phyloP scores from a whole-genome alignment of 2,797 vertebrate species.

The Protonibea diacanthus region DNA sequence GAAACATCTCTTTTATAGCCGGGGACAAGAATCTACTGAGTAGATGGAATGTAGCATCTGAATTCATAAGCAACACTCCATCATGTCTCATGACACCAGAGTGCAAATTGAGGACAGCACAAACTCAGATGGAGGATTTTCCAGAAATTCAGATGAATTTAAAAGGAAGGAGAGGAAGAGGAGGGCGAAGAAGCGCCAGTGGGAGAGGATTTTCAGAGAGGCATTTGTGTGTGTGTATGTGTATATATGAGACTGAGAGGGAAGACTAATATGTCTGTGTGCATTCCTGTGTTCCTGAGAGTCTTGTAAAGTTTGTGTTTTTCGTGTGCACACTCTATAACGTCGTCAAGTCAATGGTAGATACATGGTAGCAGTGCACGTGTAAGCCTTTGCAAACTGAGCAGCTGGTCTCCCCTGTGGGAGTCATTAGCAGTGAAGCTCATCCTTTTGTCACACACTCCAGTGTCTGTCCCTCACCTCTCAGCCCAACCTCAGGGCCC shows the following conservation, averaged over 20 bases:
- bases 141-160: constrained; percentile 26
- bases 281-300: constrained; percentile 5
- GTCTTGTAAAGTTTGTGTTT: constrained; percentile 55
- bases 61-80: constrained; percentile 52
- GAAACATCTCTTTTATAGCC: constrained; percentile 50
- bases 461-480: constrained; percentile 80
- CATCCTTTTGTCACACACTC: constrained; percentile 84
- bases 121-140: constrained; percentile 28
- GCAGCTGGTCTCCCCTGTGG: constrained; percentile 83
- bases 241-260: neutral
- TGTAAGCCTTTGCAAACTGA: constrained; percentile 59
- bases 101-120: constrained; percentile 63
- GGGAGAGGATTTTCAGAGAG: neutral
- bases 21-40: constrained; percentile 25
- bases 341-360: constrained; percentile 34
- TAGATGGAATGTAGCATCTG: constrained; percentile 50
- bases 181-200: neutral
- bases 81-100: constrained; percentile 34
- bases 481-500: constrained; percentile 75
- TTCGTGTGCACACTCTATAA: constrained; percentile 30
- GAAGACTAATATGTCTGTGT: neutral
- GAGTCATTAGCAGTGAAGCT: constrained; percentile 84
- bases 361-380: constrained; percentile 44
- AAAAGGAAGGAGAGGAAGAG: neutral
- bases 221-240: neutral